phyloP scores from a whole-genome alignment of 2,797 vertebrate species.

The Megaceryle alcyon region DNA sequence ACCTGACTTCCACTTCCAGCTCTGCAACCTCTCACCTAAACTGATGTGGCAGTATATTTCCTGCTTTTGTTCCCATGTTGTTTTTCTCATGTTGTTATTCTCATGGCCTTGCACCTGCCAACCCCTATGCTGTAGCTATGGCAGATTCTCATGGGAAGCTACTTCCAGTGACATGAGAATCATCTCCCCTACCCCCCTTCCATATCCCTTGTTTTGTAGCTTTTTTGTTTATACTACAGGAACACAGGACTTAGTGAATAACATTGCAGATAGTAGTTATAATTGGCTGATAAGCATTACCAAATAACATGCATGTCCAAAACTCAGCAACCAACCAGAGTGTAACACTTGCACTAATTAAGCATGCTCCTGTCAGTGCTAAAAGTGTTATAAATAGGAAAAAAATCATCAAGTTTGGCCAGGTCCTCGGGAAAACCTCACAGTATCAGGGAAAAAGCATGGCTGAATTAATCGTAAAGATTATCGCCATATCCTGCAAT shows the following conservation, averaged over 20 bases:
- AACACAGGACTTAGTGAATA: background rate
- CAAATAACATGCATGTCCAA: background rate
- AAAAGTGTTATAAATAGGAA: background rate
- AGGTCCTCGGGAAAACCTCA: background rate
- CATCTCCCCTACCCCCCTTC: background rate
- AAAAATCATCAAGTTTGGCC: accelerated
- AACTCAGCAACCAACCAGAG: background rate
- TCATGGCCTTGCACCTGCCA: background rate
- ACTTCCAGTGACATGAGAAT: background rate
- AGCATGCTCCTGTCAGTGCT: background rate
- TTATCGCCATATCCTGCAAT: background rate
- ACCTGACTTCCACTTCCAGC: background rate
- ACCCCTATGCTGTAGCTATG: background rate
- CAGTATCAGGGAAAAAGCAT: background rate
- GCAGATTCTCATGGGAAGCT: background rate
- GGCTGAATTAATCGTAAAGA: background rate
- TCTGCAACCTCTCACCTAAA: background rate
- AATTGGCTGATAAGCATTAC: background rate
- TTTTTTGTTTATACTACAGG: background rate
- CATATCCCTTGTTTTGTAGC: background rate
- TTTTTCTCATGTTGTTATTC: background rate
- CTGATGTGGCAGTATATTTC: background rate
- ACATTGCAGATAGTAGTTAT: background rate
- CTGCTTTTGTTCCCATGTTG: background rate
- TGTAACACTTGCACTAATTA: background rate